Evolutionary conservation across 2,888 invertebrate species (phyloP).

Genomic region (Schizotus pectinicornis): DNA sequence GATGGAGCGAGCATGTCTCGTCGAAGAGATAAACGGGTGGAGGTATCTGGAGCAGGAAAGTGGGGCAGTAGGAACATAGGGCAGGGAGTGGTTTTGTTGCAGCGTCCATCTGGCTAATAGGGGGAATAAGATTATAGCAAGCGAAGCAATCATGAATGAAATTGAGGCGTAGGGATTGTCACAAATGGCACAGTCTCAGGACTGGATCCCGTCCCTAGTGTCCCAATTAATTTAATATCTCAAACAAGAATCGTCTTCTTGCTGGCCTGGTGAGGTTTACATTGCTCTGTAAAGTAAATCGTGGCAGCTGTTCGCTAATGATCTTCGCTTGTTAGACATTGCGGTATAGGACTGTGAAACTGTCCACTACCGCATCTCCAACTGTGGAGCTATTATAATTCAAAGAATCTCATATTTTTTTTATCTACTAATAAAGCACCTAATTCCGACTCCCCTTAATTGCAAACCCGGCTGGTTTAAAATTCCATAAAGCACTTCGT

Average conservation of each 20-base stretch:
- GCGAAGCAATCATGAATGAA: slow-evolving; percentile 17
- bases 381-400: not conserved
- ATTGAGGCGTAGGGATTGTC: slow-evolving; percentile 16
- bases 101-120: slow-evolving; percentile 16
- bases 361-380: not conserved
- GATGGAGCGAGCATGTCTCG: slow-evolving; percentile 21
- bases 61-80: slow-evolving; percentile 19
- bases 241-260: slow-evolving; percentile 13
- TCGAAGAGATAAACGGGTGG: slow-evolving; percentile 17
- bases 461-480: too few species aligned
- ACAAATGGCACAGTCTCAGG: slow-evolving; percentile 13
- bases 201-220: slow-evolving; percentile 6
- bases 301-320: slow-evolving; percentile 4
- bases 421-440: not conserved
- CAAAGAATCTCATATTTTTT: not conserved
- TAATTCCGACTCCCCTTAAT: too few species aligned
- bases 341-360: not conserved
- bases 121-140: slow-evolving; percentile 2
- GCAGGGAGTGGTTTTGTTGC: slow-evolving; percentile 10
- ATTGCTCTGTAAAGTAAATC: slow-evolving; percentile 13
- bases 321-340: slow-evolving; percentile 14
- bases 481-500: too few species aligned
- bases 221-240: slow-evolving; percentile 22
- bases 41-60: slow-evolving; percentile 17
- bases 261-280: slow-evolving; percentile 14